Evolutionary conservation across 2,113 vertebrate species (phyloP).

Genomic region (Phaetusa simplex): DNA sequence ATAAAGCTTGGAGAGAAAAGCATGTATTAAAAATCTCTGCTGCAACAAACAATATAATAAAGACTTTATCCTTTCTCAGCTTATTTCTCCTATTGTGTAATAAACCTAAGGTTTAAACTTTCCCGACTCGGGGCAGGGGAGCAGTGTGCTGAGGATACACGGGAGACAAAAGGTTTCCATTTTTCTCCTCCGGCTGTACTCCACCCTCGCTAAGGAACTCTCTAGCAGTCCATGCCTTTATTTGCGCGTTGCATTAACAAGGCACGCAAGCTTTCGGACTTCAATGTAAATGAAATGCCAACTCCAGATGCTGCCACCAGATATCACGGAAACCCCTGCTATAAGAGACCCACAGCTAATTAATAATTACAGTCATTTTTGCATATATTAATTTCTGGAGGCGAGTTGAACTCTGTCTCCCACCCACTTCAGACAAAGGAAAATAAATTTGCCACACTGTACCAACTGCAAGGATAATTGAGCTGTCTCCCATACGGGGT

Average conservation of each 20-base stretch:
- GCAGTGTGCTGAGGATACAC: constrained; percentile 53
- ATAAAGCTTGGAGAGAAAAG: neutral
- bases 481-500: constrained; percentile 34
- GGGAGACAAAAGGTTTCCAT: constrained; percentile 81
- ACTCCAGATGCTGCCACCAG: constrained; percentile 52
- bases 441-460: constrained; percentile 73
- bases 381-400: constrained; percentile 66
- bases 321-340: constrained; percentile 27
- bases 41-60: neutral
- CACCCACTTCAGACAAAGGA: constrained; percentile 79
- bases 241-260: constrained; percentile 28
- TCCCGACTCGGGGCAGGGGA: neutral
- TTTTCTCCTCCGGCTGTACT: constrained; percentile 63
- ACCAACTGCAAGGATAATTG: constrained; percentile 50
- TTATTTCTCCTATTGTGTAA: neutral
- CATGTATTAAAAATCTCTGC: neutral
- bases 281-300: constrained; percentile 49
- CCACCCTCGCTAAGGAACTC: constrained; percentile 70
- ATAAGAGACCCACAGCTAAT: constrained; percentile 58
- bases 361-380: constrained; percentile 59
- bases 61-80: neutral
- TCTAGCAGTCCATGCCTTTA: constrained; percentile 40
- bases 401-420: constrained; percentile 68
- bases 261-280: constrained; percentile 31
- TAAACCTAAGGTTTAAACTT: constrained; percentile 53